Conservation (phyloP, 2,113 vertebrate genomes). For the Epinephelus lanceolatus region DNA sequence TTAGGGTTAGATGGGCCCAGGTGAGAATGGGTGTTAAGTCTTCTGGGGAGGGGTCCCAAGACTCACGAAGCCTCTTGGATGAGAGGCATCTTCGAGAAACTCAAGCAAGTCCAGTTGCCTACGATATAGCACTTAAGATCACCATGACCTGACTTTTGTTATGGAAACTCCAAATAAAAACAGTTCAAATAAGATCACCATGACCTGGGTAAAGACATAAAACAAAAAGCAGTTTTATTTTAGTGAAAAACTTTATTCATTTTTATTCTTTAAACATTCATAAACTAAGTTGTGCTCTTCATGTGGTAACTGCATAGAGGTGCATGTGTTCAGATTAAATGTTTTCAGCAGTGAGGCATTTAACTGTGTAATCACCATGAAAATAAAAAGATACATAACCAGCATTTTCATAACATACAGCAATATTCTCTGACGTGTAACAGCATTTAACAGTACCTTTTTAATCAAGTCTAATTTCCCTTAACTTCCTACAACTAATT, state of each 20-base stretch:
- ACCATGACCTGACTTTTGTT: no score
- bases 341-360: conserved; percentile 42
- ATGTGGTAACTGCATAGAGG: conserved; percentile 2
- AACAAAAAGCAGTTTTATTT: background rate
- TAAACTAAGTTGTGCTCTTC: conserved; percentile 29
- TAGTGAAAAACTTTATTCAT: conserved; percentile 40
- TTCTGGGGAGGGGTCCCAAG: no score
- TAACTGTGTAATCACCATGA: conserved; percentile 18
- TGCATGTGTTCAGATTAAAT: conserved; percentile 38
- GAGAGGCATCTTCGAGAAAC: no score
- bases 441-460: background rate
- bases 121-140: no score
- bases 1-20: no score
- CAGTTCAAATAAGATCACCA: no score
- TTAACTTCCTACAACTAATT: background rate
- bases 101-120: no score
- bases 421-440: background rate
- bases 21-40: no score
- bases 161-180: no score
- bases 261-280: conserved; percentile 6
- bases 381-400: background rate
- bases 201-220: background rate
- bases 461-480: background rate
- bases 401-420: conserved; percentile 10
- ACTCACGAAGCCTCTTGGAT: no score